phyloP scores from a whole-genome alignment of 2,888 invertebrate species.

The Nezara viridula region DNA sequence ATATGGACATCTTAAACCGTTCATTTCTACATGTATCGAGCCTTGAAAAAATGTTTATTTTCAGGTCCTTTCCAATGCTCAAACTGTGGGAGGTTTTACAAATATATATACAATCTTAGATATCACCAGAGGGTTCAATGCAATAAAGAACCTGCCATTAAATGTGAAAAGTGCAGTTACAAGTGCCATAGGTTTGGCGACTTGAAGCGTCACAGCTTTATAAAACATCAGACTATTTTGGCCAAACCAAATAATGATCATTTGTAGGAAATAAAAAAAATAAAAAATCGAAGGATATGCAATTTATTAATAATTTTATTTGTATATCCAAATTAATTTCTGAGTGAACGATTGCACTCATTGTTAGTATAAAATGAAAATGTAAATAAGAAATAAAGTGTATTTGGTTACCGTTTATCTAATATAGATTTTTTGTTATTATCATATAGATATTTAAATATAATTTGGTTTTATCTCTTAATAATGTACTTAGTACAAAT shows the following conservation, averaged over 20 bases:
- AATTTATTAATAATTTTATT: not conserved
- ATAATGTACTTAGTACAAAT: not conserved
- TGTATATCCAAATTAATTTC: not conserved
- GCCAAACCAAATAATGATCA: constrained; percentile 35
- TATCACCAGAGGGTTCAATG: constrained; percentile 51
- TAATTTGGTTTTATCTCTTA: not conserved
- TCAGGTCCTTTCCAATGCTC: constrained; percentile 52
- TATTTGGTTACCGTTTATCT: not conserved
- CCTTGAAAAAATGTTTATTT: constrained; percentile 22
- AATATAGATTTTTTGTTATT: not conserved
- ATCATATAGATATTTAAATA: not conserved
- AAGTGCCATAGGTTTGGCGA: constrained; percentile 44
- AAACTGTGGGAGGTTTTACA: constrained; percentile 53
- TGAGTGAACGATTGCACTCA: not conserved
- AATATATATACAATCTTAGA: constrained; percentile 53
- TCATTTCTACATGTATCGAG: not conserved
- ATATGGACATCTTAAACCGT: not conserved
- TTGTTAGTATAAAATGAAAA: not conserved
- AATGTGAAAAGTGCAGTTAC: constrained; percentile 51
- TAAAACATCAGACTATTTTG: constrained; percentile 30
- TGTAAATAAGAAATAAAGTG: constrained; percentile 1
- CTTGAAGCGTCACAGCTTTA: constrained; percentile 46
- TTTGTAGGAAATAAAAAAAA: not conserved
- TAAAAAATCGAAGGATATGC: not conserved
- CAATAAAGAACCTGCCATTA: constrained; percentile 43